Percentiles rank a stretch among this genome's conserved stretches.
Conservation (phyloP, 2,797 vertebrate genomes). For the Spinus olivaceus region DNA sequence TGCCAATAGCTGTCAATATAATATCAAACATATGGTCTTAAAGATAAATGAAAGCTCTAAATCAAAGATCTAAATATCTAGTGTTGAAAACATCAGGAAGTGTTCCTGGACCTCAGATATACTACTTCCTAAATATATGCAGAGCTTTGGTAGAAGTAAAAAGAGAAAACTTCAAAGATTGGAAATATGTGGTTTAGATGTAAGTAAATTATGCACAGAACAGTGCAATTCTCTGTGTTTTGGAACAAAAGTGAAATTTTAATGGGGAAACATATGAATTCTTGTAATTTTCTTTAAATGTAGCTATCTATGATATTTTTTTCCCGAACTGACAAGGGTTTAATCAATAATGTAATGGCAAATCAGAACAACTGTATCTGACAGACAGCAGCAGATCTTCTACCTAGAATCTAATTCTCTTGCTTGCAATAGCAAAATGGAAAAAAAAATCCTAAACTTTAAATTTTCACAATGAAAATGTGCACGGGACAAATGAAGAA, state of each 20-base stretch:
- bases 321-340: background rate
- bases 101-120: background rate
- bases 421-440: background rate
- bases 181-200: background rate
- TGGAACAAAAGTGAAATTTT: background rate
- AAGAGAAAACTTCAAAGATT: background rate
- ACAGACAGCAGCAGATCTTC: background rate
- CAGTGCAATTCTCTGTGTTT: background rate
- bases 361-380: background rate
- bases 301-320: background rate
- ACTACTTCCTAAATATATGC: background rate
- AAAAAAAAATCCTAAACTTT: background rate
- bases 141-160: background rate
- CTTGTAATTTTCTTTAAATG: background rate
- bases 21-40: background rate
- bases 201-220: background rate
- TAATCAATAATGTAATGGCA: background rate
- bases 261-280: background rate
- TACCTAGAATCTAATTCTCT: background rate
- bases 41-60: background rate
- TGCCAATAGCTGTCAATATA: background rate
- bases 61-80: background rate
- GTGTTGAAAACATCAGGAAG: background rate
- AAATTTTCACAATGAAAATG: background rate
- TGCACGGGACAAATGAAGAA: background rate